Conservation (phyloP, 2,888 invertebrate species). For the Lepidochitona cinerea region DNA sequence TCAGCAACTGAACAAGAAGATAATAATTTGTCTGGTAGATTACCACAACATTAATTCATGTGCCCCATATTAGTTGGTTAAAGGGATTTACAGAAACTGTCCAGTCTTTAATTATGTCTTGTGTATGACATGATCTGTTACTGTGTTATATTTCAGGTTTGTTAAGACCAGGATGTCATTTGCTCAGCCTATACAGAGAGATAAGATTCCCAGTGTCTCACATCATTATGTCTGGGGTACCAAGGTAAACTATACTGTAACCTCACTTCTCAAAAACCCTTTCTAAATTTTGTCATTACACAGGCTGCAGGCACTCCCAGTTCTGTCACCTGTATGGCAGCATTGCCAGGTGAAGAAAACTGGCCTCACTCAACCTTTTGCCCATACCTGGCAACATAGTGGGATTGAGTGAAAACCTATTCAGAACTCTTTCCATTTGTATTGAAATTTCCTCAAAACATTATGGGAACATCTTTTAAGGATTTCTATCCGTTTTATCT, state of each 20-base stretch:
- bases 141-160: constrained; percentile 34
- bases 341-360: neutral
- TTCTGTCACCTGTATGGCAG: neutral
- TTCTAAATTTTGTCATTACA: neutral
- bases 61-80: too few species aligned
- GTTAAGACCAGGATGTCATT: constrained; percentile 48
- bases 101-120: too few species aligned
- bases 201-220: constrained; percentile 92
- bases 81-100: too few species aligned
- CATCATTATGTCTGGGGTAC: constrained; percentile 97
- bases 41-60: too few species aligned
- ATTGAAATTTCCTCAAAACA: too few species aligned
- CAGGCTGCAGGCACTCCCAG: neutral
- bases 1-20: too few species aligned
- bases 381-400: too few species aligned
- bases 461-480: too few species aligned
- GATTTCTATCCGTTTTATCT: too few species aligned
- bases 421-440: neutral
- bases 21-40: too few species aligned
- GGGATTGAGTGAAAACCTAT: neutral
- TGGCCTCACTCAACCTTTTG: too few species aligned
- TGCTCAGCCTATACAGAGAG: constrained; percentile 78
- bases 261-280: neutral
- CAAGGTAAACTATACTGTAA: constrained; percentile 73
- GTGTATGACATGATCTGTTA: too few species aligned